These are phyloP conservation scores for Tachypleus tridentatus DNA, from an alignment of 1,140 invertebrate genomes.

Conservation along the genomic window DNA sequence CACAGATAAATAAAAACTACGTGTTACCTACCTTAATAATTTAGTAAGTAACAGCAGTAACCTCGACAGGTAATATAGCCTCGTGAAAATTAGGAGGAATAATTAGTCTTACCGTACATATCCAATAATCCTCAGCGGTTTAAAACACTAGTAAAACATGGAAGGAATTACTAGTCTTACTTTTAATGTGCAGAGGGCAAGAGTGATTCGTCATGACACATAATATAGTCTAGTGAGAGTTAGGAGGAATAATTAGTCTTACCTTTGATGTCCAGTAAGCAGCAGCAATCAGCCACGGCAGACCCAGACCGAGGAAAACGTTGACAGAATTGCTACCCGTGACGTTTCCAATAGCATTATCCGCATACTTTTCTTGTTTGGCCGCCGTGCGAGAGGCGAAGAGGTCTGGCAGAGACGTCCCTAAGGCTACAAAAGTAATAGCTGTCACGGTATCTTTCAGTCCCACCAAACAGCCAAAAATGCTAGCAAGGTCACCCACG, in stretches of 20 bases:
- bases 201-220: no score
- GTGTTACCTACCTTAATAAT: no score
- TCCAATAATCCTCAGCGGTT: no score
- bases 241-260: conserved; percentile 4
- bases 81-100: no score
- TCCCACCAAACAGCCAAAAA: conserved; percentile 50
- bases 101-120: no score
- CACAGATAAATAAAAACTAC: no score
- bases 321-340: conserved; percentile 45
- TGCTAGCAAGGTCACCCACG: conserved; percentile 47
- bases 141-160: no score
- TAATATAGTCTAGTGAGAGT: no score
- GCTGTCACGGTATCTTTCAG: conserved; percentile 47
- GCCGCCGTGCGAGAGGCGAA: conserved; percentile 43
- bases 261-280: conserved; percentile 43
- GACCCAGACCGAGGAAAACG: conserved; percentile 50
- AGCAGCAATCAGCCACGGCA: conserved; percentile 49
- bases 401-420: conserved; percentile 55
- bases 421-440: conserved; percentile 56
- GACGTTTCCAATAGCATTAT: conserved; percentile 42
- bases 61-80: no score
- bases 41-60: no score
- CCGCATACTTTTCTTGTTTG: conserved; percentile 37
- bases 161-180: no score
- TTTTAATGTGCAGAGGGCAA: no score